Conservation (phyloP, 1,140 invertebrate species). For the Plutomurus gul region DNA sequence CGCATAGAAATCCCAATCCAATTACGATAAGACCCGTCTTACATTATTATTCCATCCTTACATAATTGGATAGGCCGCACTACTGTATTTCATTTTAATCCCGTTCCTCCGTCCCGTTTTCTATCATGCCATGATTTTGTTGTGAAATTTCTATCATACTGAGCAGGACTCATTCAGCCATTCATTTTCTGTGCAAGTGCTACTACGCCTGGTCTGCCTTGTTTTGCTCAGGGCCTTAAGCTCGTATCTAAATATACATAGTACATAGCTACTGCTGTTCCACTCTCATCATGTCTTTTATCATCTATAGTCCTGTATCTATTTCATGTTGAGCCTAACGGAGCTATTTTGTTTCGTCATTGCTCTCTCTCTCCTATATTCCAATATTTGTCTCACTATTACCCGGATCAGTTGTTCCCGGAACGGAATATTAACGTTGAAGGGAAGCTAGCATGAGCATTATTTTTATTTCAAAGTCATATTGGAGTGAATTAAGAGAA, state of each 20-base stretch:
- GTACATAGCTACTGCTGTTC: neutral
- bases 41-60: constrained; percentile 37
- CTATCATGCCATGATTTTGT: too few species aligned
- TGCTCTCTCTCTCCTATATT: too few species aligned
- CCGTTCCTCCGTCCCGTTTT: neutral
- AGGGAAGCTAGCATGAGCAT: neutral
- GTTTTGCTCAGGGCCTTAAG: too few species aligned
- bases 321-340: neutral
- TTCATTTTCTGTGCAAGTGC: neutral
- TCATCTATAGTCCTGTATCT: neutral
- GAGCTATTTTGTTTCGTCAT: neutral
- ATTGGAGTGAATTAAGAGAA: neutral
- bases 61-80: constrained; percentile 32
- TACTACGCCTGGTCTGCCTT: too few species aligned
- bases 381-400: too few species aligned
- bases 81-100: constrained; percentile 18
- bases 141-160: too few species aligned
- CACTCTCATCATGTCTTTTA: too few species aligned
- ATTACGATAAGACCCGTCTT: constrained; percentile 29
- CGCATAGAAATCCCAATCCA: constrained; percentile 37
- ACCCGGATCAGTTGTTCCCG: too few species aligned
- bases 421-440: too few species aligned
- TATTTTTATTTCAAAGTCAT: neutral
- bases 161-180: too few species aligned
- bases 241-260: neutral